These are phyloP conservation scores for Sepiola atlantica DNA, from an alignment of 2,888 invertebrate species.

Conservation along the genomic window DNA sequence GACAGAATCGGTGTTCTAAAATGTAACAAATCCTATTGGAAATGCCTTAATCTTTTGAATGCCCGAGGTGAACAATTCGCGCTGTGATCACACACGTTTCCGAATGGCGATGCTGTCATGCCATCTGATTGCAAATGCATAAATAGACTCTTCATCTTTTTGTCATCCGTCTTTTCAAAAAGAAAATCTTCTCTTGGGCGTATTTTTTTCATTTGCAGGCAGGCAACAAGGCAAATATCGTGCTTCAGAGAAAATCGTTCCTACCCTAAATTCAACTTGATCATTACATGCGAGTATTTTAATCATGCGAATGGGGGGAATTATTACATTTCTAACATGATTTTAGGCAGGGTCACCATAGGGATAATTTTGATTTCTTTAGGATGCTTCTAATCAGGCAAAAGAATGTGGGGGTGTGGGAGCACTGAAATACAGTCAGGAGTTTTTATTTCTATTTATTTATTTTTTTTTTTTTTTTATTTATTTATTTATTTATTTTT, in stretches of 20 bases:
- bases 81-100: background rate
- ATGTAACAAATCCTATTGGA: background rate
- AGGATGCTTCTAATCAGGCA: background rate
- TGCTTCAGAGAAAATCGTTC: background rate
- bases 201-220: background rate
- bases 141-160: background rate
- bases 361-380: constrained; percentile 9
- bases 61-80: background rate
- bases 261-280: background rate
- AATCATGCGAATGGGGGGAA: background rate
- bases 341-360: background rate
- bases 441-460: background rate
- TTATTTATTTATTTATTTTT: too few relatives aligned
- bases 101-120: background rate
- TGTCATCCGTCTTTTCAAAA: background rate
- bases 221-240: background rate
- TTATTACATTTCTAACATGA: background rate
- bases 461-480: background rate
- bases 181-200: background rate
- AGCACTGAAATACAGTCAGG: background rate
- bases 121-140: background rate
- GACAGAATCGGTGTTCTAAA: background rate
- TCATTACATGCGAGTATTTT: background rate
- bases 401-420: background rate
- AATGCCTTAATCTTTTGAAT: background rate